phyloP scores from a whole-genome alignment of 2,888 invertebrate genomes.

The Fabriciana adippe region DNA sequence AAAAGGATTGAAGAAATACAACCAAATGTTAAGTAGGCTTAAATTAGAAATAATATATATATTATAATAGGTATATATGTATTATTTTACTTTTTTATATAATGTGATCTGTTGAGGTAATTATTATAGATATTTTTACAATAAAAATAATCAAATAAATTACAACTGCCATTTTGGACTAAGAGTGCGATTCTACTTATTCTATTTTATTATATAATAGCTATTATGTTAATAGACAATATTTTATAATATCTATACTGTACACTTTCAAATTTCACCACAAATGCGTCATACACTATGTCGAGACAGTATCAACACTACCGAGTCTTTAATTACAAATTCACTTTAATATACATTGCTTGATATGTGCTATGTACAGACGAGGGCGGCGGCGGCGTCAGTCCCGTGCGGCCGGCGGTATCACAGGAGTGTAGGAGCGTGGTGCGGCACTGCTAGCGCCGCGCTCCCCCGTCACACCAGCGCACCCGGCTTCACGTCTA shows the following conservation, averaged over 20 bases:
- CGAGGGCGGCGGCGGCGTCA: constrained; percentile 46
- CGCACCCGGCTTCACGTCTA: constrained; percentile 88
- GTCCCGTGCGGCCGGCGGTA: constrained; percentile 46
- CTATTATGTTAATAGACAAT: constrained; percentile 72
- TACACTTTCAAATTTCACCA: constrained; percentile 77
- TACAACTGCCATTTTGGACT: constrained; percentile 74
- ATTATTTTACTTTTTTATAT: constrained; percentile 11
- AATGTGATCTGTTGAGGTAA: constrained; percentile 35
- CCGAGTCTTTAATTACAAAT: constrained; percentile 50
- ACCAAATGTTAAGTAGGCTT: not conserved
- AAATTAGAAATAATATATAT: not conserved
- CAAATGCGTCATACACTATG: constrained; percentile 61
- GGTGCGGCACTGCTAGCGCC: constrained; percentile 66
- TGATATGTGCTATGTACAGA: constrained; percentile 78
- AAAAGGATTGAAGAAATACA: not conserved
- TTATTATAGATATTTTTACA: constrained; percentile 37
- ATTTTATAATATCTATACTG: constrained; percentile 75
- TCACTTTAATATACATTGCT: constrained; percentile 57
- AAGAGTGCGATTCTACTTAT: constrained; percentile 75
- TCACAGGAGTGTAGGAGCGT: constrained; percentile 73
- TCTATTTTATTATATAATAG: constrained; percentile 58
- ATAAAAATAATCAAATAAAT: constrained; percentile 59
- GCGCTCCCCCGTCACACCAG: constrained; percentile 89
- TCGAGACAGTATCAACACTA: constrained; percentile 51
- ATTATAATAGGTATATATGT: constrained; percentile 9